A percentile compares a stretch with the other conserved stretches of the same genome.
Evolutionary conservation across 2,797 vertebrate species (phyloP).

Genomic region (Pachyuromys duprasi): DNA sequence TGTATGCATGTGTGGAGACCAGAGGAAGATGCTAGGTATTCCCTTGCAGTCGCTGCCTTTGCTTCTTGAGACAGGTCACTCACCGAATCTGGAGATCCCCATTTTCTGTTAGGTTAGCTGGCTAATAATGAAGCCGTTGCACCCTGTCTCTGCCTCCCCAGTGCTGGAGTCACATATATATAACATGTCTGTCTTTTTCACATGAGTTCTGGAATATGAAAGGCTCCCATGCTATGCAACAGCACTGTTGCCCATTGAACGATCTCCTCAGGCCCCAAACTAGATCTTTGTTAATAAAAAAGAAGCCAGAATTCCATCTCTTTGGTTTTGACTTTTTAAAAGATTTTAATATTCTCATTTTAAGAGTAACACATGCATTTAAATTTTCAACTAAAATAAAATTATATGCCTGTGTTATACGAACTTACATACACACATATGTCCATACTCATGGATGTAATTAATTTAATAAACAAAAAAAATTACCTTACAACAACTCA

Average conservation of each 20-base stretch:
- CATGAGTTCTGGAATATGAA: neutral
- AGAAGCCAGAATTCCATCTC: neutral
- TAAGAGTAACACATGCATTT: neutral
- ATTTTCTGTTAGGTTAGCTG: neutral
- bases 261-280: constrained; percentile 6
- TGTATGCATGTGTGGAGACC: neutral
- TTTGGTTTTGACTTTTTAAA: neutral
- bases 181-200: neutral
- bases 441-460: neutral
- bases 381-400: constrained; percentile 29
- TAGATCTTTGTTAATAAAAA: constrained; percentile 33
- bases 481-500: neutral
- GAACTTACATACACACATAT: neutral
- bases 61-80: neutral
- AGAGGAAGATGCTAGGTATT: neutral
- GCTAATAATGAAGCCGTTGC: no score
- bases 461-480: constrained; percentile 45
- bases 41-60: neutral
- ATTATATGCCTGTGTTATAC: neutral
- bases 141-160: neutral
- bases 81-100: neutral
- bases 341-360: neutral
- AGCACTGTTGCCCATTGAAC: no score
- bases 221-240: neutral
- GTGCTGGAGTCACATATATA: neutral